Percentiles rank a stretch among this genome's conserved stretches.
Evolutionary conservation across 2,888 invertebrate species (phyloP).

Genomic region (Odontocerum albicorne): DNA sequence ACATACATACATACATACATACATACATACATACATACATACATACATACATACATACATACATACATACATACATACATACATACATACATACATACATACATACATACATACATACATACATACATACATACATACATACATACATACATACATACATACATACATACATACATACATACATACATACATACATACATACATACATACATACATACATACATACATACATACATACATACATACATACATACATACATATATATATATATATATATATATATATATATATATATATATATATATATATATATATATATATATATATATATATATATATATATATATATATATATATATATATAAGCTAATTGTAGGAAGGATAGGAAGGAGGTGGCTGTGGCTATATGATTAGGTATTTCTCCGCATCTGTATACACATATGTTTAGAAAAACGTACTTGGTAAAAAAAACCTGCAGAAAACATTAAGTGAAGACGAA

Average conservation of each 20-base stretch:
- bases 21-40: no score
- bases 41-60: no score
- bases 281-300: neutral
- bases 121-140: neutral
- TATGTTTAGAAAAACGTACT: no score
- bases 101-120: no score
- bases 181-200: neutral
- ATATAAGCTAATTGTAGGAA: neutral
- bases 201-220: neutral
- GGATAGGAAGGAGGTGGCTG: no score
- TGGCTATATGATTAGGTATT: no score
- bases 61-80: no score
- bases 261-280: neutral
- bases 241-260: neutral
- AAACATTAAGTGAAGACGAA: no score
- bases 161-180: neutral
- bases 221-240: neutral
- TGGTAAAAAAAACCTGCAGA: no score
- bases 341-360: neutral
- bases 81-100: no score
- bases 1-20: no score
- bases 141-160: neutral
- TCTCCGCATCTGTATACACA: no score
- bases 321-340: neutral
- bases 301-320: neutral